Evolutionary conservation across 1,140 invertebrate species (phyloP).

Genomic region (Cheumatopsyche charites): DNA sequence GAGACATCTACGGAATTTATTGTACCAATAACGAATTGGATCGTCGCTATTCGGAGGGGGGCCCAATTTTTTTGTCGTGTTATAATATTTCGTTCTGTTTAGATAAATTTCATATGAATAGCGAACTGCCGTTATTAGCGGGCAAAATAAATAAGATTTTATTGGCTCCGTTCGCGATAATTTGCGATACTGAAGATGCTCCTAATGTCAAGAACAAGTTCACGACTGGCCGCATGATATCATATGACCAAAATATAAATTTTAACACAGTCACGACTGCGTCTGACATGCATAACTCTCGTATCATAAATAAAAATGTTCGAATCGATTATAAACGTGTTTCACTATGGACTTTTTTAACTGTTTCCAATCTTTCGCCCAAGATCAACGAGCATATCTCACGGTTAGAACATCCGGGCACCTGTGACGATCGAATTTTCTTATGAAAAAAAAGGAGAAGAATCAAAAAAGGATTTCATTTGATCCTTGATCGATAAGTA

Average conservation of each 20-base stretch:
- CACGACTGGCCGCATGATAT: slow-evolving; percentile 30
- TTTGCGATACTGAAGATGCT: neutral
- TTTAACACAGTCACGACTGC: slow-evolving; percentile 24
- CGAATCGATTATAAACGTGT: slow-evolving; percentile 33
- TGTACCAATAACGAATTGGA: slow-evolving; percentile 4
- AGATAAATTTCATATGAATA: neutral
- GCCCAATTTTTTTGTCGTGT: neutral
- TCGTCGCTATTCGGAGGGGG: neutral
- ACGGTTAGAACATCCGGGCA: neutral
- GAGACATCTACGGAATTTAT: slow-evolving; percentile 15
- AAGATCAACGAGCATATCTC: too few relatives aligned
- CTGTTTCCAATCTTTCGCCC: neutral
- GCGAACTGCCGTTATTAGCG: neutral
- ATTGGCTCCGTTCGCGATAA: neutral
- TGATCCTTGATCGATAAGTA: too few relatives aligned
- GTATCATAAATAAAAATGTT: slow-evolving; percentile 14
- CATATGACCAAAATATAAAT: slow-evolving; percentile 33
- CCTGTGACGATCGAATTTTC: too few relatives aligned
- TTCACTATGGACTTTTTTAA: slow-evolving; percentile 15
- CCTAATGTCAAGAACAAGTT: slow-evolving; percentile 36
- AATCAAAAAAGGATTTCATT: too few relatives aligned
- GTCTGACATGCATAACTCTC: slow-evolving; percentile 25
- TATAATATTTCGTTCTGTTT: neutral
- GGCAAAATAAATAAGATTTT: neutral
- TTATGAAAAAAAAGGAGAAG: too few relatives aligned